Base-by-base conservation (phyloP, 1,140 invertebrate genomes). In the Bactericera cockerelli region DNA sequence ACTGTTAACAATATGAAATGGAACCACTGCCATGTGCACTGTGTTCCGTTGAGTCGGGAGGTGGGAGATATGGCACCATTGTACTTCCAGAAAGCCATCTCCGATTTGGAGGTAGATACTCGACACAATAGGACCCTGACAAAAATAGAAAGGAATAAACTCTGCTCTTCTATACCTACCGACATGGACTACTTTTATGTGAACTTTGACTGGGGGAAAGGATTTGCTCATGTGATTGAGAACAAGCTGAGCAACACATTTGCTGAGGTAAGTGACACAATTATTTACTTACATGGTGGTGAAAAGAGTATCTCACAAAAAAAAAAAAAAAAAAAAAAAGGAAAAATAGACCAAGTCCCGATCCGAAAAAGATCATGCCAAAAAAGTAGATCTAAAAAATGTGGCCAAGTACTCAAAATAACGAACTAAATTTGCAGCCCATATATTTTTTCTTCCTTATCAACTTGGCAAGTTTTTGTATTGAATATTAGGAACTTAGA, bases 191-290 rank as follows among this genome's bases (percentile, higher is more conserved):
- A 97, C 70, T 95, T 98, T 73, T 81, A 80, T 74, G 84, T 98
- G 1, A 82, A 92, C 71, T 98, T 98, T 79, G 93, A 89, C 22
- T 79, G 81, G 71, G 79, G 90, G 54, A 77, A 80, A 33, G 94
- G 94, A 2, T 98, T 87, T 75, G 94, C 90, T 59, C 93, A 98
- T 75, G 86, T 97, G 1, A 94, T 98, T 67, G 94, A 98, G 75
- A 88, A 98, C 74, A 86, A 93, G 70, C 74, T 49, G 42, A 49
- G 93, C 0, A 72, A 67, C 49, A 88, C 89, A 75, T 98, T 97
- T 81, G 93, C 87, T 42, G 83, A 89, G 76, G 91, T 89, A 72
- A 70, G n/a, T 49, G 13, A 31, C 28, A 31, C n/a, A n/a, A n/a
- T n/a, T n/a, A n/a, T n/a, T n/a, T n/a, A n/a, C n/a, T n/a, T n/a